These are phyloP conservation scores for Allophyes oxyacanthae DNA, from an alignment of 2,888 invertebrate genomes.

Conservation along the genomic window DNA sequence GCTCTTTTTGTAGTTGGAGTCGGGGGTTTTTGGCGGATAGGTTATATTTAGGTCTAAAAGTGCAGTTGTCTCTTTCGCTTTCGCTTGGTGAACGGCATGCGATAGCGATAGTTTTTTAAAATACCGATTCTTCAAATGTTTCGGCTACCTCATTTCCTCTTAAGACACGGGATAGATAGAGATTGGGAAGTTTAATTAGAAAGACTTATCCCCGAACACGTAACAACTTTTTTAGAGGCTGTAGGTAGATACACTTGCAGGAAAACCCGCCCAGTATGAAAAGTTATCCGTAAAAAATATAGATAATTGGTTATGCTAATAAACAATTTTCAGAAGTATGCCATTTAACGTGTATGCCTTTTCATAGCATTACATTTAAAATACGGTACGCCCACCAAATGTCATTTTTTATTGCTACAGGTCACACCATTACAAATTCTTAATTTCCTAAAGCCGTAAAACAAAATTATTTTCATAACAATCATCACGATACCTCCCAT, in stretches of 20 bases:
- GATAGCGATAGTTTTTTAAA: too few species aligned
- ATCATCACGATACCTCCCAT: slow-evolving; percentile 25
- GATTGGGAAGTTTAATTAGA: slow-evolving; percentile 34
- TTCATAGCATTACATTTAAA: slow-evolving; percentile 15
- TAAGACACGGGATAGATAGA: slow-evolving; percentile 10
- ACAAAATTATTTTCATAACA: slow-evolving; percentile 45
- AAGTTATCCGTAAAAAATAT: not conserved
- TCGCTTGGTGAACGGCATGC: too few species aligned
- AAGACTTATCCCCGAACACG: not conserved
- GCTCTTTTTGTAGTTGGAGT: too few species aligned
- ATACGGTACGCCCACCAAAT: slow-evolving; percentile 9
- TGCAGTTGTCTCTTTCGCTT: too few species aligned
- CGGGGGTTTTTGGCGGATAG: too few species aligned
- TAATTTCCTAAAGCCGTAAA: slow-evolving; percentile 54
- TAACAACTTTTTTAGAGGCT: slow-evolving; percentile 12
- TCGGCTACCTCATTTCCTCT: slow-evolving; percentile 15
- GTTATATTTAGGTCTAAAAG: too few species aligned
- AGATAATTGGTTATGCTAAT: not conserved
- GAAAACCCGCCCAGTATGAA: not conserved
- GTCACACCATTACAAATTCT: slow-evolving; percentile 47
- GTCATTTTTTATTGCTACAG: slow-evolving; percentile 35
- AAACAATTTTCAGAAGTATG: slow-evolving; percentile 7
- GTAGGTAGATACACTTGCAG: slow-evolving; percentile 1
- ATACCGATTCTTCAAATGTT: too few species aligned
- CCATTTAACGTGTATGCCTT: slow-evolving; percentile 12